A percentile compares a stretch with the other conserved stretches of the same genome.
Conservation (phyloP, 30 jellyfish, hydroid and myxozoan genomes). For the Clytia hemisphaerica region DNA sequence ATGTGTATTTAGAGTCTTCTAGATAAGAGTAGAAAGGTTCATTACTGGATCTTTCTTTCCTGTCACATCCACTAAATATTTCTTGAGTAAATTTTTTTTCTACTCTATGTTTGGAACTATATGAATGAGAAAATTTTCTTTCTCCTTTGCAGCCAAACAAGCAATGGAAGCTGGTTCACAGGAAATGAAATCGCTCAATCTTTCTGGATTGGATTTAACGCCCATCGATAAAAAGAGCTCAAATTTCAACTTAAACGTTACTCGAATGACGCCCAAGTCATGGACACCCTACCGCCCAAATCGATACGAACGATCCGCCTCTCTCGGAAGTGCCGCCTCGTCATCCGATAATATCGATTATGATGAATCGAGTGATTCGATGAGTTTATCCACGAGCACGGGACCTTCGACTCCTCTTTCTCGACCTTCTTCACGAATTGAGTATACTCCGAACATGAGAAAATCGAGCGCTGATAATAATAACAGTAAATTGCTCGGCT, state of each 20-base stretch:
- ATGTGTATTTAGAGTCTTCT: too few species aligned
- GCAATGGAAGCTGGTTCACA: slow-evolving; percentile 36
- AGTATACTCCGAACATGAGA: background rate
- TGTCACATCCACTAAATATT: too few species aligned
- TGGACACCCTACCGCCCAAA: slow-evolving; percentile 14
- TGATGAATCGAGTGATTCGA: slow-evolving; percentile 28
- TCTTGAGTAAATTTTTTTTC: too few species aligned
- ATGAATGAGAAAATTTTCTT: background rate
- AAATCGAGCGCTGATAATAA: slow-evolving; percentile 16
- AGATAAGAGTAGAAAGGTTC: too few species aligned
- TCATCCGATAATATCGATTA: slow-evolving; percentile 25
- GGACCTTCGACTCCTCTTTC: background rate
- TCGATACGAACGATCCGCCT: slow-evolving; percentile 43
- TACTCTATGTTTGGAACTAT: background rate
- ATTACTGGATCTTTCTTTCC: too few species aligned
- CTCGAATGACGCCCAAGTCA: slow-evolving; percentile 7
- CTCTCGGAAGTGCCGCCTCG: slow-evolving; percentile 58
- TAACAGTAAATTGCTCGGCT: slow-evolving; percentile 7
- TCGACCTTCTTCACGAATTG: background rate
- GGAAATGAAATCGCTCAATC: slow-evolving; percentile 39
- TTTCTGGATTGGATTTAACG: slow-evolving; percentile 42
- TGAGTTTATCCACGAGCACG: slow-evolving; percentile 11
- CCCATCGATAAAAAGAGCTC: slow-evolving; percentile 13
- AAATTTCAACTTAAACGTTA: slow-evolving; percentile 15
- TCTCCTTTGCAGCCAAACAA: slow-evolving; percentile 52